phyloP scores from a whole-genome alignment of 2,113 vertebrate species.

The Chaetorhynchus papuensis region DNA sequence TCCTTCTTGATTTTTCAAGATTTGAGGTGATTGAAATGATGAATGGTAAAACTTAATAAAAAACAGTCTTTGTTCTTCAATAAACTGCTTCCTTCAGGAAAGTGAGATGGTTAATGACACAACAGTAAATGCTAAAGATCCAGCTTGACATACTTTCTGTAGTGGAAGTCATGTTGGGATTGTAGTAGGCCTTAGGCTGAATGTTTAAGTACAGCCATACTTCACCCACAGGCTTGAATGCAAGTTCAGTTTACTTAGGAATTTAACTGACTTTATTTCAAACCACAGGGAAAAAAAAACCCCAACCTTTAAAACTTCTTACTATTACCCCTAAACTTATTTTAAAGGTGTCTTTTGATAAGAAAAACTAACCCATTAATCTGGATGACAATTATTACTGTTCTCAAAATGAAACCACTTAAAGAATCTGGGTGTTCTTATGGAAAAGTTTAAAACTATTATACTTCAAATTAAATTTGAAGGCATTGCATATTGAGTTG shows the following conservation, averaged over 20 bases:
- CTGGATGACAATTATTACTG: conserved; percentile 36
- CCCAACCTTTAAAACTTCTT: background rate
- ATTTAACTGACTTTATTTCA: conserved; percentile 2
- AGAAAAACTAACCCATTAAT: conserved; percentile 32
- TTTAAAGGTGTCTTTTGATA: conserved; percentile 25
- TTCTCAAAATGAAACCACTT: conserved; percentile 35
- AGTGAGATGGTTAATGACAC: background rate
- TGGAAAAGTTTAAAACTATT: conserved; percentile 46
- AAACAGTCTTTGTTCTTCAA: background rate
- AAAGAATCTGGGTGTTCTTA: conserved; percentile 14
- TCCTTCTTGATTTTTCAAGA: background rate
- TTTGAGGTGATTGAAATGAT: background rate
- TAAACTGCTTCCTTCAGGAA: background rate
- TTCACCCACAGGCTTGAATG: background rate
- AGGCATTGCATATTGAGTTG: conserved; percentile 37
- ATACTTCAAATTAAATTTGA: conserved; percentile 42
- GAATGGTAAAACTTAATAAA: background rate
- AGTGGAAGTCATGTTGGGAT: background rate
- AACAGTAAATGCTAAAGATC: background rate
- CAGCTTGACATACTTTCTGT: background rate
- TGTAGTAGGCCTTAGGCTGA: background rate
- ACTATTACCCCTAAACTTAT: background rate
- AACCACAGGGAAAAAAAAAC: background rate
- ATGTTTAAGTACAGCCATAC: background rate
- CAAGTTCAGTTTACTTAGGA: background rate